Percentiles rank a stretch among this genome's conserved stretches.
Conservation (phyloP, 2,113 vertebrate genomes). For the Plectropomus leopardus region DNA sequence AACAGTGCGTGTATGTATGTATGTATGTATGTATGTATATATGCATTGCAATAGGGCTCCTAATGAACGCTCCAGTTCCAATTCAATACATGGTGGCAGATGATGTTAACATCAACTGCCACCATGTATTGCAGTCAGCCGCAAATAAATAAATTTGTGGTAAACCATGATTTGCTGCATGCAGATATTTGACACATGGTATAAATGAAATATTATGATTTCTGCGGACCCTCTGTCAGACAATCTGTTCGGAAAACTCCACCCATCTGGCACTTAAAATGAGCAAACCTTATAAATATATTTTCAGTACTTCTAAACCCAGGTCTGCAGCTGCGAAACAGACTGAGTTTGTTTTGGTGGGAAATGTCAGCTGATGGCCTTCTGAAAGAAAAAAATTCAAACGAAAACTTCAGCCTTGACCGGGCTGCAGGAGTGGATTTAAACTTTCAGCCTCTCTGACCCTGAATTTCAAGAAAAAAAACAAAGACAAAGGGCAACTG, state of each 20-base stretch:
- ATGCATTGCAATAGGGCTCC: too few species aligned
- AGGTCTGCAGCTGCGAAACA: conserved; percentile 55
- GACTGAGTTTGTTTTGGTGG: conserved; percentile 23
- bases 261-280: neutral
- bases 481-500: neutral
- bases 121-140: too few species aligned
- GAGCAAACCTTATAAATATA: neutral
- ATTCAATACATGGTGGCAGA: too few species aligned
- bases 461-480: conserved; percentile 5
- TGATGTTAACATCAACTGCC: too few species aligned
- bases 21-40: too few species aligned
- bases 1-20: too few species aligned
- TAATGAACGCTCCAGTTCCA: too few species aligned
- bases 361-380: conserved; percentile 3
- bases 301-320: conserved; percentile 17
- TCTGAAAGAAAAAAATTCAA: neutral
- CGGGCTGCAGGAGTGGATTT: conserved; percentile 10
- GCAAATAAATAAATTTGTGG: too few species aligned
- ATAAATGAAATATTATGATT: neutral
- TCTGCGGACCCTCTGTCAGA: neutral
- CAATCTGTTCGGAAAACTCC: conserved; percentile 1
- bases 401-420: neutral
- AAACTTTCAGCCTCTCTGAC: conserved; percentile 12
- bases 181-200: neutral
- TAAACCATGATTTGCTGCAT: too few species aligned